Evolutionary conservation across 2,888 invertebrate species (phyloP), one percentile per base, ranked within the genome.

Genomic region (Brachypalpus laphriformis): DNA sequence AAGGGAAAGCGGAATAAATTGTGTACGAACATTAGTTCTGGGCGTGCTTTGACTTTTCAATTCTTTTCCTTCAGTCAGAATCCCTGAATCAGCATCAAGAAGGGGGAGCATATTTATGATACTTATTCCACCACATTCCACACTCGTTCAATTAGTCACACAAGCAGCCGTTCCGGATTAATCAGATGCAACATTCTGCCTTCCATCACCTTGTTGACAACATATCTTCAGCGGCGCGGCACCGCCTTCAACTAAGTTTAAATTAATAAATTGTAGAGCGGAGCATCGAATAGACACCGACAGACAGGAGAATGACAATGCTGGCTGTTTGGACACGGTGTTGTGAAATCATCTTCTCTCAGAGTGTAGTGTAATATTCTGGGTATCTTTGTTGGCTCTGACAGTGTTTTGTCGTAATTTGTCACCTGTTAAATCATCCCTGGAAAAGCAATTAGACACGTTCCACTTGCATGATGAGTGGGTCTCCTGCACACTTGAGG

Each of bases 401-500:
- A 14, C 75, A 72, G 66, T 81, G 66, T 61, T 65, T 86, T 86
- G 76, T 78, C 83, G 81, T 80, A 87, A 87, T 87, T 87, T 87
- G 87, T 87, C 87, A 87, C 87, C 87, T 87, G 87, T 74, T 87
- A 86, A 87, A 87, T 85, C 78, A 76, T 87, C 83, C 81, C 77
- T 68, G 83, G 87, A 87, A 87, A 87, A 82, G 87, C 87, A 87
- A 87, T 87, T 87, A 87, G 87, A 87, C 87, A 87, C 87, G 87
- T 87, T 87, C 86, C 87, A 87, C 87, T 87, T 87, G 57, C 51
- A 78, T 74, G 83, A 78, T 83, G 68, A 78, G 83, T 83, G 83
- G 83, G 83, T 78, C 80, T 81, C 25, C 63, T 66, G 11, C 34
- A 34, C 51, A 74, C 71, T 56, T 54, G 49, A 74, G 34, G 37